Evolutionary conservation across 2,888 invertebrate genomes (phyloP).

Genomic region (Melieria omissa): DNA sequence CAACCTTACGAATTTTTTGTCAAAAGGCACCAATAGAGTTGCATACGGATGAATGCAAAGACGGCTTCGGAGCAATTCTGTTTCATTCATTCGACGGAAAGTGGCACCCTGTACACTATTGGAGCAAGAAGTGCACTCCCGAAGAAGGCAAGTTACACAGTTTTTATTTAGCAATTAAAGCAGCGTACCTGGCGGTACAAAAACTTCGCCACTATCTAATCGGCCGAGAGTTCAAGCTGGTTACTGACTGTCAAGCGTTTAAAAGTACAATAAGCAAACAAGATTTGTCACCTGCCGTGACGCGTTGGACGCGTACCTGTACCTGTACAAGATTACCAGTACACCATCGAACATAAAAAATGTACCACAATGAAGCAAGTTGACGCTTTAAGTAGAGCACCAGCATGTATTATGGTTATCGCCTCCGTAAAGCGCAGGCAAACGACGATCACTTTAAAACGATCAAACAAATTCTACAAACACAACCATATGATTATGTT

Average conservation of each 20-base stretch:
- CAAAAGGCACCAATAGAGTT: constrained; percentile 37
- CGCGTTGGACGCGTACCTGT: constrained; percentile 43
- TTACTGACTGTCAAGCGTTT: constrained; percentile 11
- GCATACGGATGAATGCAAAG: constrained; percentile 42
- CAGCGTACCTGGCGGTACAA: constrained; percentile 39
- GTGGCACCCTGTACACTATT: constrained; percentile 5
- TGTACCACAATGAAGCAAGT: constrained; percentile 41
- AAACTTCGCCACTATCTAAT: constrained; percentile 8
- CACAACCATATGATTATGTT: constrained; percentile 27
- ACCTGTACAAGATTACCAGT: constrained; percentile 41
- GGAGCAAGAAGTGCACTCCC: background rate
- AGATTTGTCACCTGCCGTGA: constrained; percentile 27
- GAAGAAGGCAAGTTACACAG: constrained; percentile 8
- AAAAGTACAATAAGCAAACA: background rate
- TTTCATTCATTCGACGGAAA: constrained; percentile 37
- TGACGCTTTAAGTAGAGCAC: constrained; percentile 41
- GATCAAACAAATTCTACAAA: constrained; percentile 26
- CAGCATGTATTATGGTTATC: background rate
- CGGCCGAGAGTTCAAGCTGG: background rate
- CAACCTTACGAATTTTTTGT: constrained; percentile 37
- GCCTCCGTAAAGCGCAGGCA: constrained; percentile 24
- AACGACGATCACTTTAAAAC: constrained; percentile 26
- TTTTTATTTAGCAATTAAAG: constrained; percentile 46
- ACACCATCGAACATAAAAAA: constrained; percentile 39
- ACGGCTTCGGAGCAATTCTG: constrained; percentile 41